Evolutionary conservation across 2,113 vertebrate genomes (phyloP).

Genomic region (Cyprinodon brontotheroides): DNA sequence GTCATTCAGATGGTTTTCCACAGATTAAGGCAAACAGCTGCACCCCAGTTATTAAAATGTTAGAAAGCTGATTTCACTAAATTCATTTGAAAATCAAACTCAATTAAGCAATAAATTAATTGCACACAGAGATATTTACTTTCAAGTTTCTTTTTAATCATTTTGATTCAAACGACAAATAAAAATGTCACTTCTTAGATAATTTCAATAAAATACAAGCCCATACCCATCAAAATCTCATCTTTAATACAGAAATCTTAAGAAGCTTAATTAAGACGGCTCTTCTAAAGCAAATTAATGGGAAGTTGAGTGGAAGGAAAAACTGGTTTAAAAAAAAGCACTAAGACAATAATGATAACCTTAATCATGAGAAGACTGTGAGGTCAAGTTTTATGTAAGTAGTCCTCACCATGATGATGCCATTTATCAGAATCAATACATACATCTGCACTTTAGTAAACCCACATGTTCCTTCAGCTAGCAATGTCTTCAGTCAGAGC

Average conservation of each 20-base stretch:
- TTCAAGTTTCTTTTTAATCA: background rate
- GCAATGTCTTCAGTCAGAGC: background rate
- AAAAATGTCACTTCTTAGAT: background rate
- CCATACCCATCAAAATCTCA: background rate
- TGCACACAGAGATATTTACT: background rate
- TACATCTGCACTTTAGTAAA: background rate
- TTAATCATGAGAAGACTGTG: background rate
- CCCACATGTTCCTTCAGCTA: background rate
- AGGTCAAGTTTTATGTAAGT: no score
- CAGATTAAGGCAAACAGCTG: background rate
- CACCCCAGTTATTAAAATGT: background rate
- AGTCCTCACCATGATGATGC: background rate
- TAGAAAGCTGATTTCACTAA: background rate
- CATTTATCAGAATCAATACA: background rate
- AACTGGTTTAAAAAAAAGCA: background rate
- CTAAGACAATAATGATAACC: background rate
- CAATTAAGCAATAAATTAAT: background rate
- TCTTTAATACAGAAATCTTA: background rate
- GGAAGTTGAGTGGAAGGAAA: background rate
- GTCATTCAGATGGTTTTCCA: background rate
- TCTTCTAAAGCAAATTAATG: background rate
- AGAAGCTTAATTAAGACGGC: background rate
- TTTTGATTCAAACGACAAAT: background rate
- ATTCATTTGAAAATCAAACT: background rate
- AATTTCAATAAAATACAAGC: background rate